Conservation (phyloP, 2,888 invertebrate species). For the Leptopilina myrica region DNA sequence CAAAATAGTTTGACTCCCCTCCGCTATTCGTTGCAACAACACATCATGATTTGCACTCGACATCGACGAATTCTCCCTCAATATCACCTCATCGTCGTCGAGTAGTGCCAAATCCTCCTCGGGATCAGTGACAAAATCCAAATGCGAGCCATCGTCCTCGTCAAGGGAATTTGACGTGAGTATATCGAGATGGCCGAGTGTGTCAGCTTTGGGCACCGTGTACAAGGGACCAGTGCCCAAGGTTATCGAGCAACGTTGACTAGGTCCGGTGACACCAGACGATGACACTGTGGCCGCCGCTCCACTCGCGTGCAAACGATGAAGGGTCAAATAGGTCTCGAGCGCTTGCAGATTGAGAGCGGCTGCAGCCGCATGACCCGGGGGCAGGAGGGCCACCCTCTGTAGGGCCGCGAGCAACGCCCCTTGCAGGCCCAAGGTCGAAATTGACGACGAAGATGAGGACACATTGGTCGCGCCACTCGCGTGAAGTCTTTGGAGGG, state of each 20-base stretch:
- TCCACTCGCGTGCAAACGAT: constrained; percentile 46
- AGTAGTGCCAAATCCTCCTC: constrained; percentile 86
- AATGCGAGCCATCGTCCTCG: constrained; percentile 65
- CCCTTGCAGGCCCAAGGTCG: constrained; percentile 81
- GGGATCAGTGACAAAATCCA: constrained; percentile 72
- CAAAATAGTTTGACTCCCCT: constrained; percentile 52
- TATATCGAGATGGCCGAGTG: constrained; percentile 48
- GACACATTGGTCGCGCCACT: constrained; percentile 27
- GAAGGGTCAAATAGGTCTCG: constrained; percentile 87
- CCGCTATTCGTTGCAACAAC: constrained; percentile 69
- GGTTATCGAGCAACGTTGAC: constrained; percentile 43
- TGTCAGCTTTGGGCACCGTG: constrained; percentile 47
- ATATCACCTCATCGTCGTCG: constrained; percentile 85
- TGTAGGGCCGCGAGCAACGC: constrained; percentile 91
- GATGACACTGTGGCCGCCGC: constrained; percentile 49
- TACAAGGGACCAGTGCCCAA: constrained; percentile 40
- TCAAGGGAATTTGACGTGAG: constrained; percentile 57
- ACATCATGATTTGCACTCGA: constrained; percentile 62
- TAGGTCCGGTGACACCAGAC: constrained; percentile 56
- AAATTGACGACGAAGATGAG: constrained; percentile 21
- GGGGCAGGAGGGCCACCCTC: constrained; percentile 88
- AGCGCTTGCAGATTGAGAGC: constrained; percentile 91
- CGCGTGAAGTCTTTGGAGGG: constrained; percentile 28
- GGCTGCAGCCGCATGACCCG: constrained; percentile 90
- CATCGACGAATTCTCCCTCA: constrained; percentile 77